A percentile compares a stretch with the other conserved stretches of the same genome.
Conservation (phyloP, 1,140 invertebrate species). For the Bombus haemorrhoidalis region DNA sequence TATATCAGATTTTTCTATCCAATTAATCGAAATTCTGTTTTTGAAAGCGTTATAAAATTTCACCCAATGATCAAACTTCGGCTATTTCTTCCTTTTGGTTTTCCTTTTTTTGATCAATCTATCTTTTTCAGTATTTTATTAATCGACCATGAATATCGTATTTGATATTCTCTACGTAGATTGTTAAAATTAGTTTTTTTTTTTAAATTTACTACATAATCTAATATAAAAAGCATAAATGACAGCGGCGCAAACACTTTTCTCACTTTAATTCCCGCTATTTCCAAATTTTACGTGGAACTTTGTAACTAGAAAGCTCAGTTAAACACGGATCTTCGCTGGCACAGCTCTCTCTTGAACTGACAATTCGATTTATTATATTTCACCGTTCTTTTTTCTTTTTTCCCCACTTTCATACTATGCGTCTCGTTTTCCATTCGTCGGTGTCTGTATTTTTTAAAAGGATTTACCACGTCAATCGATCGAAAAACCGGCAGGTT, state of each 20-base stretch:
- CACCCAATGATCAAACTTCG: not conserved
- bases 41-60: not conserved
- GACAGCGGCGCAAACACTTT: not conserved
- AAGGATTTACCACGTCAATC: not conserved
- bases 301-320: not conserved
- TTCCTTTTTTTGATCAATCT: not conserved
- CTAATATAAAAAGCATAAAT: too few relatives aligned
- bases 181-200: too few relatives aligned
- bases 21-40: not conserved
- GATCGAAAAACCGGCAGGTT: not conserved
- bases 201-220: too few relatives aligned
- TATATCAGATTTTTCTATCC: not conserved
- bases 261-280: not conserved
- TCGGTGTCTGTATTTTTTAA: not conserved
- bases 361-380: not conserved
- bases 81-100: conserved; percentile 15
- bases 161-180: too few relatives aligned
- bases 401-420: not conserved
- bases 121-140: too few relatives aligned
- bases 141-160: too few relatives aligned
- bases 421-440: not conserved
- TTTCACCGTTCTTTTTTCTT: not conserved
- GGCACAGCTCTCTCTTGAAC: not conserved
- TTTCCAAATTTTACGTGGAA: not conserved
- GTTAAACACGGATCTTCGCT: not conserved